These are phyloP conservation scores for Tiaroga cobitis DNA, from an alignment of 2,797 vertebrate genomes.

Conservation along the genomic window DNA sequence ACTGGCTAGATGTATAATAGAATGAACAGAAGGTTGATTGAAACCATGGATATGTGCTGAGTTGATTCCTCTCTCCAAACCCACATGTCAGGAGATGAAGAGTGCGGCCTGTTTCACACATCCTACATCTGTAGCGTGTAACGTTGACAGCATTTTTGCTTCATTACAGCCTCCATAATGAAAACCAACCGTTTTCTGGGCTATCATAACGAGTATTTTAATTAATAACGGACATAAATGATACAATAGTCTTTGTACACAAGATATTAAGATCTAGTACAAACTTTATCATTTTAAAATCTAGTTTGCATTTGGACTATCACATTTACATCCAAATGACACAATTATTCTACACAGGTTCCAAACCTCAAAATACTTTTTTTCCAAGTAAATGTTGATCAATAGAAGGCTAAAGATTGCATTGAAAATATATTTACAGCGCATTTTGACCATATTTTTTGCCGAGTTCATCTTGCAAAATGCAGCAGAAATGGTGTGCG, in stretches of 20 bases:
- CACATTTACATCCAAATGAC: background rate
- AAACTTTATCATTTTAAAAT: background rate
- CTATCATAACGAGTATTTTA: background rate
- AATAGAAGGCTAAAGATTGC: conserved; percentile 1
- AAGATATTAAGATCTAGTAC: background rate
- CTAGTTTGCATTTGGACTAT: background rate
- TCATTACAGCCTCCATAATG: background rate
- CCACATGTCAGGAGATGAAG: conserved; percentile 35
- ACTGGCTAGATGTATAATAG: background rate
- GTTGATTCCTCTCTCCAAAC: background rate
- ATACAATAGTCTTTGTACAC: background rate
- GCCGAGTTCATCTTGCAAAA: background rate
- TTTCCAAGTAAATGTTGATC: background rate
- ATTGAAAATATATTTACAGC: background rate
- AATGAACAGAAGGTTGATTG: conserved; percentile 23
- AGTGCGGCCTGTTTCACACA: conserved; percentile 9
- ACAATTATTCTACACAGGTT: background rate
- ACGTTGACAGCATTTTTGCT: background rate
- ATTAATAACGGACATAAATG: background rate
- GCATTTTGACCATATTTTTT: background rate
- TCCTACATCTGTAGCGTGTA: background rate
- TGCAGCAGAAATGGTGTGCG: background rate
- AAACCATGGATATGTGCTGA: background rate
- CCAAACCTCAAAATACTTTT: background rate
- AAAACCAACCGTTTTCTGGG: background rate